These are phyloP conservation scores for Latrodectus geometricus DNA, from an alignment of 1,140 invertebrate genomes.

Conservation along the genomic window DNA sequence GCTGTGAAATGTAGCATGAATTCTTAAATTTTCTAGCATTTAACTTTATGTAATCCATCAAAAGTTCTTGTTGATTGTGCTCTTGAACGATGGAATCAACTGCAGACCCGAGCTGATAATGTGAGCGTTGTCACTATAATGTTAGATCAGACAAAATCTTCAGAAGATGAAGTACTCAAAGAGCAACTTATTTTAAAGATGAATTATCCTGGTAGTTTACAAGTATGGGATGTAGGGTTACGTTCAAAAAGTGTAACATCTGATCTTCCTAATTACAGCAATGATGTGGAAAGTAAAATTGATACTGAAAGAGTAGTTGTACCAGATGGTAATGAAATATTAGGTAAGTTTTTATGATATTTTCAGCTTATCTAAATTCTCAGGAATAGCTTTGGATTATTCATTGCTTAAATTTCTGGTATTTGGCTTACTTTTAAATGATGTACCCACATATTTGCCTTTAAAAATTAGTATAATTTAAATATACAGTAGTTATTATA, in stretches of 20 bases:
- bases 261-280: neutral
- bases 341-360: neutral
- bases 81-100: slow-evolving; percentile 76
- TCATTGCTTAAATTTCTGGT: too few species aligned
- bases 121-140: slow-evolving; percentile 93
- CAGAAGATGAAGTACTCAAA: slow-evolving; percentile 17
- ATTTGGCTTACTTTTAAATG: neutral
- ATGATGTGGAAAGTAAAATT: neutral
- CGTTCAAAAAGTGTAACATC: neutral
- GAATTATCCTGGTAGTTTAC: slow-evolving; percentile 44
- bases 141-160: slow-evolving; percentile 82
- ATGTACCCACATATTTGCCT: too few species aligned
- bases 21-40: slow-evolving; percentile 56
- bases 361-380: too few species aligned
- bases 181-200: slow-evolving; percentile 47
- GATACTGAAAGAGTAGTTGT: neutral
- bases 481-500: too few species aligned
- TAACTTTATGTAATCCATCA: slow-evolving; percentile 87
- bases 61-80: slow-evolving; percentile 90
- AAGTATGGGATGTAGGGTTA: slow-evolving; percentile 38
- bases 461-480: too few species aligned
- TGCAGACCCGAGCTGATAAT: slow-evolving; percentile 92
- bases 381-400: too few species aligned
- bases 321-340: neutral
- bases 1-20: too few species aligned